phyloP scores from a whole-genome alignment of 2,888 invertebrate species.

The Lithophane ornitopus region DNA sequence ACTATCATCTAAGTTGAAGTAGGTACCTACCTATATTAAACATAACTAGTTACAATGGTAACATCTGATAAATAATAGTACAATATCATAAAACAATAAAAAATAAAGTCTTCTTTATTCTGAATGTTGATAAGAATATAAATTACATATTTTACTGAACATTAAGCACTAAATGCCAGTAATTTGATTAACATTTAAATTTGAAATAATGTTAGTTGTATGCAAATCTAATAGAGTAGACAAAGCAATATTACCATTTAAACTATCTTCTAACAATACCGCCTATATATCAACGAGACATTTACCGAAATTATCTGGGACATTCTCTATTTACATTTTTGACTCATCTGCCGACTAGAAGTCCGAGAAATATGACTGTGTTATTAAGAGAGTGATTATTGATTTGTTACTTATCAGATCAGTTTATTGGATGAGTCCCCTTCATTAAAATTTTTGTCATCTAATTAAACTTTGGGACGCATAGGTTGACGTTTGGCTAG shows the following conservation, averaged over 20 bases:
- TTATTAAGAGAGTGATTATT: conserved; percentile 32
- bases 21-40: not conserved
- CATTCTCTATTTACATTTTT: conserved; percentile 52
- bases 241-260: conserved; percentile 68
- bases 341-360: conserved; percentile 26
- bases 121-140: conserved; percentile 39
- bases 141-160: conserved; percentile 54
- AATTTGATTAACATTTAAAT: conserved; percentile 69
- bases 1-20: not conserved
- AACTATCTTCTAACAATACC: conserved; percentile 69
- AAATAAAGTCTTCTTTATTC: conserved; percentile 28
- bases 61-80: conserved; percentile 2
- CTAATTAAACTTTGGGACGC: conserved; percentile 9
- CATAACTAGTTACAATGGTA: not conserved
- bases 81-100: conserved; percentile 16
- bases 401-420: not conserved
- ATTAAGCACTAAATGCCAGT: conserved; percentile 63
- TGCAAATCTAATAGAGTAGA: conserved; percentile 66
- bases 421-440: conserved; percentile 1
- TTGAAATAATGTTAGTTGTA: conserved; percentile 65
- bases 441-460: conserved; percentile 10
- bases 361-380: not conserved
- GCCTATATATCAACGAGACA: conserved; percentile 61
- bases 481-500: no score
- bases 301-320: conserved; percentile 62